These are phyloP conservation scores for Aspiorhynchus laticeps DNA, from an alignment of 2,113 vertebrate genomes.

Conservation along the genomic window DNA sequence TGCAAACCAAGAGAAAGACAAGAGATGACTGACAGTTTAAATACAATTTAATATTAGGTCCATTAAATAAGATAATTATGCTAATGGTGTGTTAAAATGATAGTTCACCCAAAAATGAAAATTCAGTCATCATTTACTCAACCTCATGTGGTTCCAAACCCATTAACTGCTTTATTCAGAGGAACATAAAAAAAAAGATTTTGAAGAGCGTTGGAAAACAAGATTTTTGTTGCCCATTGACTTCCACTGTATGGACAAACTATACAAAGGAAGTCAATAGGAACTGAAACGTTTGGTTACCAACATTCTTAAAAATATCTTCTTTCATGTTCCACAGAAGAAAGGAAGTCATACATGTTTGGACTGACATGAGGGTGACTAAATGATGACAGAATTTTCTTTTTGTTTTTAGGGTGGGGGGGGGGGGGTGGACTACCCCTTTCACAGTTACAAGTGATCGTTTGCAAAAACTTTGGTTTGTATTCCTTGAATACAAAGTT, in stretches of 20 bases:
- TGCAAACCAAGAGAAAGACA: not conserved
- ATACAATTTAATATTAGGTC: not conserved
- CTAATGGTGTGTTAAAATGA: not conserved
- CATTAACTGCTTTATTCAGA: not conserved
- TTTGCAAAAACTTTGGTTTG: not conserved
- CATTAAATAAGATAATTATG: not conserved
- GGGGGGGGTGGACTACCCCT: not conserved
- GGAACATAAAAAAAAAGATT: not conserved
- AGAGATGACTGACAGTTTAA: not conserved
- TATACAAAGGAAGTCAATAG: not conserved
- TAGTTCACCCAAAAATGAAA: not conserved
- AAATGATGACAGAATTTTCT: not conserved
- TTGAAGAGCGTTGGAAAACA: not conserved
- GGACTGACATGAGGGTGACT: not conserved
- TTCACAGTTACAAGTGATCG: not conserved
- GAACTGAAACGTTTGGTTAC: not conserved
- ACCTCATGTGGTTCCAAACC: not conserved
- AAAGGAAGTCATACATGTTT: not conserved
- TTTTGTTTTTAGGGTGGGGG: no score
- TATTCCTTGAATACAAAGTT: not conserved
- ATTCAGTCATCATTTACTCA: not conserved
- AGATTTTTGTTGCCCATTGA: not conserved
- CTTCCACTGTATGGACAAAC: not conserved
- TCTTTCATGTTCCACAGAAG: not conserved
- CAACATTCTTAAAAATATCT: not conserved